Percentiles rank a stretch among this genome's conserved stretches.
Evolutionary conservation across 2,888 invertebrate species (phyloP).

Genomic region (Iselma pallidipennis): DNA sequence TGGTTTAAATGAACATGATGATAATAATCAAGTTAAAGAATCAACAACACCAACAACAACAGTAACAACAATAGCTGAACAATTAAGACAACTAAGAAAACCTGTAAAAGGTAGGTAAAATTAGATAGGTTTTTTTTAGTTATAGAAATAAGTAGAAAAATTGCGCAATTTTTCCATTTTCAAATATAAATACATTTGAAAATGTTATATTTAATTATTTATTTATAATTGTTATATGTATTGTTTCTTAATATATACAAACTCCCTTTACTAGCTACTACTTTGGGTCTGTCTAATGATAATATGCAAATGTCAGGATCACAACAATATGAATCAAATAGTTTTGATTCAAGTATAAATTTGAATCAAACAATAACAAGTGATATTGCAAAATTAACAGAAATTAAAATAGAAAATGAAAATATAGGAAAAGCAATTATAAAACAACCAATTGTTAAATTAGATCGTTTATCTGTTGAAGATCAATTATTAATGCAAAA

Average conservation of each 20-base stretch:
- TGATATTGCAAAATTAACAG: background rate
- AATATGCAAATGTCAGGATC: background rate
- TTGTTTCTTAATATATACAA: background rate
- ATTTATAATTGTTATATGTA: background rate
- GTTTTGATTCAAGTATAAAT: background rate
- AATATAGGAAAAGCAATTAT: constrained; percentile 33
- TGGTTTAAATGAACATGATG: constrained; percentile 3
- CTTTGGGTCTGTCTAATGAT: background rate
- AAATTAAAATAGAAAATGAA: background rate
- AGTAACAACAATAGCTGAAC: constrained; percentile 41
- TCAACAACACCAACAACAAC: constrained; percentile 7
- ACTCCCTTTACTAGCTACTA: background rate
- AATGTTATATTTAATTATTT: no score
- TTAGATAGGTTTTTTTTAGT: background rate
- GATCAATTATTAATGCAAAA: constrained; percentile 61
- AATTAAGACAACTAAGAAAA: constrained; percentile 44
- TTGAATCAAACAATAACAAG: background rate
- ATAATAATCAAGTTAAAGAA: constrained; percentile 24
- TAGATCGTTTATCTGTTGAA: constrained; percentile 63
- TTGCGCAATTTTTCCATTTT: background rate
- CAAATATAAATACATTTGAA: no score
- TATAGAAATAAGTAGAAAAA: background rate
- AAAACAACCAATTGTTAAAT: constrained; percentile 65
- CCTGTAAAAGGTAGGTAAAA: constrained; percentile 36
- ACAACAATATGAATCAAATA: background rate